phyloP scores from a whole-genome alignment of 2,888 invertebrate species.

The Elaeidobius kamerunicus region DNA sequence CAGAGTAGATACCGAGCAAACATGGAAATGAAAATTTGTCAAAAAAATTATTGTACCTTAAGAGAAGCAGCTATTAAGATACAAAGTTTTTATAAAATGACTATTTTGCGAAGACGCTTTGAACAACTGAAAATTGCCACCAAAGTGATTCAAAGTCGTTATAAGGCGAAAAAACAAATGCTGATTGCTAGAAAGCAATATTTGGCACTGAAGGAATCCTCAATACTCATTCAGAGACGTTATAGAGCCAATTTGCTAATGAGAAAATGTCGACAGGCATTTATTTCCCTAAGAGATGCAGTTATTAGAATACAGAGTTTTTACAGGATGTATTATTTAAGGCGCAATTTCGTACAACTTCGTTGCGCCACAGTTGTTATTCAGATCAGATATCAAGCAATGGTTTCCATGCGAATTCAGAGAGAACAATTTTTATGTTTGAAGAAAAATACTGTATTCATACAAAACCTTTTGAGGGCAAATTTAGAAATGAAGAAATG shows the following conservation, averaged over 20 bases:
- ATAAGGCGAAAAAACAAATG: constrained; percentile 36
- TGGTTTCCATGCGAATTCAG: constrained; percentile 10
- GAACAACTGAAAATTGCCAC: constrained; percentile 42
- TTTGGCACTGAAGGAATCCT: constrained; percentile 43
- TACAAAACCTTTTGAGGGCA: constrained; percentile 45
- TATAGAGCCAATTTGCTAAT: constrained; percentile 48
- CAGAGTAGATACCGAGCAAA: constrained; percentile 36
- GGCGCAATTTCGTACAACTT: not conserved
- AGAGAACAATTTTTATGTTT: constrained; percentile 1
- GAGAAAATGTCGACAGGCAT: constrained; percentile 45
- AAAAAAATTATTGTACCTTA: constrained; percentile 6
- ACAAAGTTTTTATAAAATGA: constrained; percentile 34
- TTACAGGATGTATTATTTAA: constrained; percentile 36
- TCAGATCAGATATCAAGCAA: constrained; percentile 45
- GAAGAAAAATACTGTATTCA: constrained; percentile 2
- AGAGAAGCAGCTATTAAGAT: constrained; percentile 35
- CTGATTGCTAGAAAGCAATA: constrained; percentile 44
- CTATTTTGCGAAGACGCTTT: constrained; percentile 18
- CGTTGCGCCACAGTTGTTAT: constrained; percentile 40
- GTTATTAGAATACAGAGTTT: constrained; percentile 45
- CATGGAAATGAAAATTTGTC: constrained; percentile 28
- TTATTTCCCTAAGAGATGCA: constrained; percentile 39
- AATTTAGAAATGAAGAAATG: constrained; percentile 28
- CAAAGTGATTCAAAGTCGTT: constrained; percentile 49
- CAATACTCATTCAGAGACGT: constrained; percentile 49